Conservation (phyloP, 2,797 vertebrate genomes). For the Leptoclinus maculatus region DNA sequence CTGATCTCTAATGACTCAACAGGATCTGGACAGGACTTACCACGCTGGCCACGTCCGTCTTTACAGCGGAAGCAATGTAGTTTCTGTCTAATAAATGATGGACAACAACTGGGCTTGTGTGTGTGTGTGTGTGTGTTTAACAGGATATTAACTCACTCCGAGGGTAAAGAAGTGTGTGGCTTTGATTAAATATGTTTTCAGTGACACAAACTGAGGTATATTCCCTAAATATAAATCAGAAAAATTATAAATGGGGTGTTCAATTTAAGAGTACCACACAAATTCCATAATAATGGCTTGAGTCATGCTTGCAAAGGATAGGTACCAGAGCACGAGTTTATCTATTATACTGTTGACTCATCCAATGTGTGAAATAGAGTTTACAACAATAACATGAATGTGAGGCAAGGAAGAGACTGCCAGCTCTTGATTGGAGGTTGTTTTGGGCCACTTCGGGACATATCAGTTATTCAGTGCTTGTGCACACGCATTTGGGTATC, state of each 20-base stretch:
- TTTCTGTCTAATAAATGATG: constrained; percentile 7
- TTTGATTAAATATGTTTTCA: constrained; percentile 12
- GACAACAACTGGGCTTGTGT: background rate
- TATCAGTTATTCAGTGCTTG: background rate
- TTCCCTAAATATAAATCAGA: constrained; percentile 22
- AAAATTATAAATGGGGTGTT: constrained; percentile 28
- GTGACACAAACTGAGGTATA: background rate
- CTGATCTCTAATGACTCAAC: constrained; percentile 55
- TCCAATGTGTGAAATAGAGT: constrained; percentile 56
- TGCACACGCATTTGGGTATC: background rate
- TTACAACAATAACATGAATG: constrained; percentile 42
- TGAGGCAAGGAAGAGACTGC: constrained; percentile 23
- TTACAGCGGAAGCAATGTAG: background rate
- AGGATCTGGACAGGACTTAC: constrained; percentile 37
- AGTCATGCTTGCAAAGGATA: constrained; percentile 37
- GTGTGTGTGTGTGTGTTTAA: constrained; percentile 1
- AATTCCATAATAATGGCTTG: constrained; percentile 35
- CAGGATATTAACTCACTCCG: constrained; percentile 6
- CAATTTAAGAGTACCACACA: constrained; percentile 20
- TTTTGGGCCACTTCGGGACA: background rate
- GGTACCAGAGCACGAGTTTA: constrained; percentile 16
- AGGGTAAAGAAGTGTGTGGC: background rate
- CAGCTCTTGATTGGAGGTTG: constrained; percentile 14
- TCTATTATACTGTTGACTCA: constrained; percentile 51
- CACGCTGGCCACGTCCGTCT: constrained; percentile 41